Conservation (phyloP, 2,113 vertebrate species). For the Callospermophilus lateralis region DNA sequence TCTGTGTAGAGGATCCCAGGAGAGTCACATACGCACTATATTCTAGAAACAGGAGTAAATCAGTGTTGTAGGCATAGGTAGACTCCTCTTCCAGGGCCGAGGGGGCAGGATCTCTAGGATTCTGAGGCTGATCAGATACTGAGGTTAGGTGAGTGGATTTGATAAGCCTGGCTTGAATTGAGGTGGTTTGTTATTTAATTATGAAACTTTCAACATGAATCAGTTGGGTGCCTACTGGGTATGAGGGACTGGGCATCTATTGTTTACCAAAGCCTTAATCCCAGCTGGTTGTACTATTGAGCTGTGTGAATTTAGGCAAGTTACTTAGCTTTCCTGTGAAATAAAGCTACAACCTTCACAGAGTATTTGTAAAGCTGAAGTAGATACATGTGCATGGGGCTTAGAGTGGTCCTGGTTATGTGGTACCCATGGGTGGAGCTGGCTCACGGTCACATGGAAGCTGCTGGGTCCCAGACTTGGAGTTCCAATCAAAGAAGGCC, state of each 20-base stretch:
- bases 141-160: neutral
- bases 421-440: neutral
- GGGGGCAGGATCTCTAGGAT: neutral
- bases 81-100: too few species aligned
- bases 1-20: too few species aligned
- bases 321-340: neutral
- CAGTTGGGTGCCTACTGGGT: too few species aligned
- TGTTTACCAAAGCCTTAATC: too few species aligned
- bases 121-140: neutral
- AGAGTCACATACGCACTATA: too few species aligned
- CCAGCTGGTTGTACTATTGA: neutral
- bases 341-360: neutral
- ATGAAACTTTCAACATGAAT: neutral
- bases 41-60: too few species aligned
- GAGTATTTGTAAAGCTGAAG: neutral
- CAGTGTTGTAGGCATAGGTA: too few species aligned
- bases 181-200: neutral
- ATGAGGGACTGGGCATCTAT: accelerated
- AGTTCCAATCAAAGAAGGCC: neutral
- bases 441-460: neutral
- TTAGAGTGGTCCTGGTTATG: neutral
- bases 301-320: neutral
- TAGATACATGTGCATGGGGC: accelerated
- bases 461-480: neutral
- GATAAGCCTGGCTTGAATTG: neutral